These are phyloP conservation scores for Brachionus rubens DNA, from an alignment of 1,140 invertebrate genomes.

Conservation along the genomic window DNA sequence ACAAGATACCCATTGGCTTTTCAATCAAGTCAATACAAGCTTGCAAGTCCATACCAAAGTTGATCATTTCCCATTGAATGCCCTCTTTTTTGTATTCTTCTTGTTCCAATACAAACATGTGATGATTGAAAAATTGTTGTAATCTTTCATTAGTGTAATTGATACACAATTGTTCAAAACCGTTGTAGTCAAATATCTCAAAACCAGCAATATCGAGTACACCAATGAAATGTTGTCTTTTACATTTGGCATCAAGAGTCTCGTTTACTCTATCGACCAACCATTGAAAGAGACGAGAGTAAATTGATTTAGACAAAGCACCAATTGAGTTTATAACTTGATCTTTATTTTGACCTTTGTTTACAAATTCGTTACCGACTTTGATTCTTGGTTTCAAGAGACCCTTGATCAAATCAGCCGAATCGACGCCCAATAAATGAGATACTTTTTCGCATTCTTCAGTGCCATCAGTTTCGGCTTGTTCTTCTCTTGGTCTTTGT, in stretches of 20 bases:
- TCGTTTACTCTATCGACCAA: slow-evolving; percentile 97
- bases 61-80: slow-evolving; percentile 98
- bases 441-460: slow-evolving; percentile 89
- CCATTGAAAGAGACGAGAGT: slow-evolving; percentile 94
- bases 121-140: slow-evolving; percentile 99
- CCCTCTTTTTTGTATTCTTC: slow-evolving; percentile 97
- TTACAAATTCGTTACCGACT: slow-evolving; percentile 84
- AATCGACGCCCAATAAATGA: slow-evolving; percentile 73
- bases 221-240: slow-evolving; percentile 96
- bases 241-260: slow-evolving; percentile 93
- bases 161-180: slow-evolving; percentile 99
- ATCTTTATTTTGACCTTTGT: slow-evolving; percentile 93
- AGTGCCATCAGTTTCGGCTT: slow-evolving; percentile 95
- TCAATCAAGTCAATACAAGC: slow-evolving; percentile 98
- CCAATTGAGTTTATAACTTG: slow-evolving; percentile 88
- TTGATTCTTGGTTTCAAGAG: slow-evolving; percentile 67
- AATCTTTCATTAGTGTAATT: slow-evolving; percentile 99
- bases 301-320: slow-evolving; percentile 94
- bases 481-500: slow-evolving; percentile 98
- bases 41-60: slow-evolving; percentile 97
- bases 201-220: slow-evolving; percentile 99
- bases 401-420: slow-evolving; percentile 65
- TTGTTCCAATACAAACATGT: slow-evolving; percentile 99
- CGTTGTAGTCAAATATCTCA: slow-evolving; percentile 99
- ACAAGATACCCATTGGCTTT: slow-evolving; percentile 99